Conservation (phyloP, 2,797 vertebrate species). For the Brachyalestes nurse region DNA sequence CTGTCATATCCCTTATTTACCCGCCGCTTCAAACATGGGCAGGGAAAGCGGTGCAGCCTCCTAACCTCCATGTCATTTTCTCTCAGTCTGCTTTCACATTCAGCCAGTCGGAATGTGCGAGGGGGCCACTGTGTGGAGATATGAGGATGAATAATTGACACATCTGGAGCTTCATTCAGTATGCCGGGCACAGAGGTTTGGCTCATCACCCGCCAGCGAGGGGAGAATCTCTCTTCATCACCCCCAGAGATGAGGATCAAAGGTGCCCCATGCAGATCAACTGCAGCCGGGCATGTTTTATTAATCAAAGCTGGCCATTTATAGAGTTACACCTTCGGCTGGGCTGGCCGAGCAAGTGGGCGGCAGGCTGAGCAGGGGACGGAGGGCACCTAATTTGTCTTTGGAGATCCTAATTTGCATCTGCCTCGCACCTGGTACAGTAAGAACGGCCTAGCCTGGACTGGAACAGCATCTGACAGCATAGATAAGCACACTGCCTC, state of each 20-base stretch:
- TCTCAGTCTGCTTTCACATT: conserved; percentile 25
- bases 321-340: conserved; percentile 48
- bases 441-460: conserved; percentile 66
- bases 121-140: conserved; percentile 42
- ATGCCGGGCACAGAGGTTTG: conserved; percentile 48
- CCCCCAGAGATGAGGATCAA: conserved; percentile 66
- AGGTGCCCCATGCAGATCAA: conserved; percentile 63
- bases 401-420: conserved; percentile 73
- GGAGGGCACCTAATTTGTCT: conserved; percentile 67
- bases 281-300: conserved; percentile 66
- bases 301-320: conserved; percentile 67
- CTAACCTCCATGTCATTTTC: conserved; percentile 12
- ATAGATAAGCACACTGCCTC: conserved; percentile 66
- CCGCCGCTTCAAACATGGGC: conserved; percentile 2
- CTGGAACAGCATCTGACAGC: conserved; percentile 66
- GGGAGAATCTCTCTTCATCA: conserved; percentile 51
- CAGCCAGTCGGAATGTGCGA: conserved; percentile 10
- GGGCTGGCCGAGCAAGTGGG: conserved; percentile 36
- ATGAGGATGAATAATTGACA: conserved; percentile 65
- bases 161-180: conserved; percentile 56
- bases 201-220: conserved; percentile 44
- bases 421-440: conserved; percentile 66
- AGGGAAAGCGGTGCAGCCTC: not conserved
- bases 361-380: not conserved
- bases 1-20: conserved; percentile 16